Evolutionary conservation across 2,797 vertebrate species (phyloP).

Genomic region (Tauraco hartlaubi): DNA sequence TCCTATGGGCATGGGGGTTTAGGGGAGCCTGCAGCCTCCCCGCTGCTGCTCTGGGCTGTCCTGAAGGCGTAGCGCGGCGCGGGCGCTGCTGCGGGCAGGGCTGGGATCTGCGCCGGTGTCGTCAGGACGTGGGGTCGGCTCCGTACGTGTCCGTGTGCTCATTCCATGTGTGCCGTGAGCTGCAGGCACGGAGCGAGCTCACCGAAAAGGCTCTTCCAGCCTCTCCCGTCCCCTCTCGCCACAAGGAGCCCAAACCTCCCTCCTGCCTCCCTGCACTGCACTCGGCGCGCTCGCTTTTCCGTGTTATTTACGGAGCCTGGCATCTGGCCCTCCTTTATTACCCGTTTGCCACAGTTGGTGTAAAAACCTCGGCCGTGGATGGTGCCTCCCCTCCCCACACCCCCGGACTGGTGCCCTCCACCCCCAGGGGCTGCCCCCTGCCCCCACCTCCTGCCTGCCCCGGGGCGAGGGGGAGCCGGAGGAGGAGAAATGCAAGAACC

Average conservation of each 20-base stretch:
- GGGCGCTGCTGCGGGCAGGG: background rate
- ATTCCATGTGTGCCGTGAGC: fast-evolving
- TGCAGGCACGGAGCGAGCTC: background rate
- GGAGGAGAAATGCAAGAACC: background rate
- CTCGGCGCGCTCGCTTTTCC: background rate
- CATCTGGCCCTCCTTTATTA: background rate
- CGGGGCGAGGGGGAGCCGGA: fast-evolving
- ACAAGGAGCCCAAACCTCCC: background rate
- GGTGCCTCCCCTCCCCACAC: background rate
- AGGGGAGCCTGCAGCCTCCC: background rate
- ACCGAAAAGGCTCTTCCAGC: background rate
- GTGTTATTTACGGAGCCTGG: background rate
- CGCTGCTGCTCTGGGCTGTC: background rate
- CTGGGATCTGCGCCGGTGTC: background rate
- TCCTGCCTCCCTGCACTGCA: background rate
- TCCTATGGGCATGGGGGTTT: background rate
- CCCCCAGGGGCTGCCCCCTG: background rate
- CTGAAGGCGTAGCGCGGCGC: fast-evolving
- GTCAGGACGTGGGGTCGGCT: fast-evolving
- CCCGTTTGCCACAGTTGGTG: background rate
- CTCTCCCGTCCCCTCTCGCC: background rate
- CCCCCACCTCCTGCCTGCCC: background rate
- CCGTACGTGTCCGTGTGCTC: fast-evolving
- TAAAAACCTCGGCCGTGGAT: background rate
- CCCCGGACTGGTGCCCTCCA: background rate